A percentile compares a stretch with the other conserved stretches of the same genome.
Conservation (phyloP, 2,113 vertebrate genomes). For the Salvelinus alpinus region DNA sequence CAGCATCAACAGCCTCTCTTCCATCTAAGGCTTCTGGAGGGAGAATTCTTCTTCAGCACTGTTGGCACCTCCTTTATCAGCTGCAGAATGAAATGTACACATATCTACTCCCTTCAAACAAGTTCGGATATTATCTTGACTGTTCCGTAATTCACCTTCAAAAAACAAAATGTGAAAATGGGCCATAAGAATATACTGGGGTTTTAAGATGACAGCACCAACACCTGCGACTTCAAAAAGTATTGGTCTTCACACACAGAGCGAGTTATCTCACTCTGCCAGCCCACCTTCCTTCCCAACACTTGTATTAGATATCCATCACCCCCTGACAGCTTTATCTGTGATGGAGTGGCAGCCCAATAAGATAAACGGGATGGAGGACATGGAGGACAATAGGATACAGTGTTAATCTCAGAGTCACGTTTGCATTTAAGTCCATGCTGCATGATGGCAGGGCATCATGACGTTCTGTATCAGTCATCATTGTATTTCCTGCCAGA, state of each 20-base stretch:
- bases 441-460: not conserved
- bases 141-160: not conserved
- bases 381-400: constrained; percentile 25
- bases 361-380: constrained; percentile 20
- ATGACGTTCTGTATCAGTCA: constrained; percentile 8
- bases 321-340: constrained; percentile 36
- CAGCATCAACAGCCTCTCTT: too few species aligned
- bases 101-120: not conserved
- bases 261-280: not conserved
- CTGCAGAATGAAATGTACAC: not conserved
- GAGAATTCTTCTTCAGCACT: too few species aligned
- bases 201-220: not conserved
- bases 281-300: not conserved
- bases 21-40: too few species aligned
- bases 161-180: not conserved
- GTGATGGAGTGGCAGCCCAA: constrained; percentile 19
- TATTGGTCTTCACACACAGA: not conserved
- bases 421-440: not conserved
- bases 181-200: not conserved
- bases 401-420: constrained; percentile 17
- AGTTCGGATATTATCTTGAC: not conserved
- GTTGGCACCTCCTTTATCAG: too few species aligned
- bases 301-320: constrained; percentile 34
- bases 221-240: not conserved
- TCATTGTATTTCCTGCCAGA: not conserved